phyloP scores from a whole-genome alignment of 2,888 invertebrate genomes.

The Pomacea canaliculata region DNA sequence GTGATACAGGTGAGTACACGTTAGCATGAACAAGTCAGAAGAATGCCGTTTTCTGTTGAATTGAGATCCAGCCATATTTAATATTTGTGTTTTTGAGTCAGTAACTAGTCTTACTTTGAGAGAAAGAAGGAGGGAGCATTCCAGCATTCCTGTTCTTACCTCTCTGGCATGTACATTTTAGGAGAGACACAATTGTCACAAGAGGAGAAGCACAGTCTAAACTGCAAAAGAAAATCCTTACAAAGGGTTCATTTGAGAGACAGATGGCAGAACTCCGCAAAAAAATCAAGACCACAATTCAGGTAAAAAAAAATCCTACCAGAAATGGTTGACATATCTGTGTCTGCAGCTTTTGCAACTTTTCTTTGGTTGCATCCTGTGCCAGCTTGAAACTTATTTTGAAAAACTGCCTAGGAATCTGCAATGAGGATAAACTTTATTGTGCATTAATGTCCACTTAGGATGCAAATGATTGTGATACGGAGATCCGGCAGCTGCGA shows the following conservation, averaged over 20 bases:
- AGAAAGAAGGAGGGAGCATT: no score
- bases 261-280: slow-evolving; percentile 67
- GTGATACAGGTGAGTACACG: no score
- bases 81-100: no score
- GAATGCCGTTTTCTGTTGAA: no score
- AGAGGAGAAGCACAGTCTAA: slow-evolving; percentile 68
- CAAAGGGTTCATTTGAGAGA: slow-evolving; percentile 68
- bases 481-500: slow-evolving; percentile 60
- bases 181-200: slow-evolving; percentile 68
- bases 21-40: no score
- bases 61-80: no score
- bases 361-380: background rate
- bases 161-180: slow-evolving; percentile 26
- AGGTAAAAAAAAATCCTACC: slow-evolving; percentile 43
- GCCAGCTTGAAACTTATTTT: no score
- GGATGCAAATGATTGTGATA: slow-evolving; percentile 65
- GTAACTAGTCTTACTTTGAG: no score
- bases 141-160: no score
- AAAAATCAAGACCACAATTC: slow-evolving; percentile 67
- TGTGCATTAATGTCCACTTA: slow-evolving; percentile 27
- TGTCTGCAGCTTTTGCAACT: background rate
- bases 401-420: no score
- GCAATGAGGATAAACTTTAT: no score
- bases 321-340: background rate
- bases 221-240: slow-evolving; percentile 65